These are phyloP conservation scores for Aplocera efformata DNA, from an alignment of 2,888 invertebrate species.

Conservation along the genomic window DNA sequence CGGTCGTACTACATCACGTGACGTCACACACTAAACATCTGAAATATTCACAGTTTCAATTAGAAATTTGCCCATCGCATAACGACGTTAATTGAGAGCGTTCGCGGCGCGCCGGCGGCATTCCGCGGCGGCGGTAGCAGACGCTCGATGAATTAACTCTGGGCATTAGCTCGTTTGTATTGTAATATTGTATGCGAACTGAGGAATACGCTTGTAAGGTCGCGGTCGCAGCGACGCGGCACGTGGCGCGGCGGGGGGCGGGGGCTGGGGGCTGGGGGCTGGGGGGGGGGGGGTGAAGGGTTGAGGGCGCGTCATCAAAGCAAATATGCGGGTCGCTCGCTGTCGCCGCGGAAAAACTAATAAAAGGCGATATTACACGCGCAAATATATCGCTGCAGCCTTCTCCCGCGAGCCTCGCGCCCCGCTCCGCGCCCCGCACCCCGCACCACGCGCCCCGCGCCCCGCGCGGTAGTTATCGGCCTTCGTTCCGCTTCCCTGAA, in stretches of 20 bases:
- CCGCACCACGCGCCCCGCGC: too few relatives aligned
- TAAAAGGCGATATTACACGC: conserved; percentile 68
- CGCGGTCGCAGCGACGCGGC: background rate
- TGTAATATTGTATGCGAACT: conserved; percentile 43
- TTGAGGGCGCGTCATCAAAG: conserved; percentile 43
- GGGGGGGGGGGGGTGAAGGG: background rate
- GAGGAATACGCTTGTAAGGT: conserved; percentile 33
- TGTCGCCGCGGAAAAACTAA: conserved; percentile 75
- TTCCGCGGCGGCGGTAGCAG: conserved; percentile 35
- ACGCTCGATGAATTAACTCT: conserved; percentile 26
- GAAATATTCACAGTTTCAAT: conserved; percentile 53
- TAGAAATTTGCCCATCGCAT: conserved; percentile 56
- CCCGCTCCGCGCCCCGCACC: too few relatives aligned
- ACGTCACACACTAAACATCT: conserved; percentile 39
- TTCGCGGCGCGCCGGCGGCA: conserved; percentile 44
- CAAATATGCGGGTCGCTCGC: conserved; percentile 49
- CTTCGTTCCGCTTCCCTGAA: too few relatives aligned
- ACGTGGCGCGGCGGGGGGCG: conserved; percentile 12
- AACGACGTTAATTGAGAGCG: conserved; percentile 56
- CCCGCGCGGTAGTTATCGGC: too few relatives aligned
- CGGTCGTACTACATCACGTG: conserved; percentile 30
- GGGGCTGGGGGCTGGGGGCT: background rate
- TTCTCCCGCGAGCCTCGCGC: background rate
- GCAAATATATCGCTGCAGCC: conserved; percentile 44
- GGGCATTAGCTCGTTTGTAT: conserved; percentile 42